phyloP scores from a whole-genome alignment of 2,888 invertebrate species.

The Monopis laevigella region DNA sequence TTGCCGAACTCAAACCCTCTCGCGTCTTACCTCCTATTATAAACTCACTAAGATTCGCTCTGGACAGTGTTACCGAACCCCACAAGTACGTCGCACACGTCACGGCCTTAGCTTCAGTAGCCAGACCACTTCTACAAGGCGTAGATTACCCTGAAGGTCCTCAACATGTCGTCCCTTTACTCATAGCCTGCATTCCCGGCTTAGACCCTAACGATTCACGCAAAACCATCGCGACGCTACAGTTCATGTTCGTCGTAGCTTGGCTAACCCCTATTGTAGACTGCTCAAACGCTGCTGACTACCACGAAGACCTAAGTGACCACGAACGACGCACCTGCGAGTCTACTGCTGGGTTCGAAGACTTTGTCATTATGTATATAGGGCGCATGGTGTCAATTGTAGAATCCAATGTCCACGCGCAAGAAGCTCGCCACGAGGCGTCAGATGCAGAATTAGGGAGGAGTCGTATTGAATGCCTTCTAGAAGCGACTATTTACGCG shows the following conservation, averaged over 20 bases:
- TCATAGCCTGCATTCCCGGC: conserved; percentile 84
- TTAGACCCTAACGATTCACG: conserved; percentile 89
- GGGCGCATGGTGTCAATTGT: conserved; percentile 79
- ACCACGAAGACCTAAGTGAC: conserved; percentile 76
- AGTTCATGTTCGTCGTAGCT: conserved; percentile 79
- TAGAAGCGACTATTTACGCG: conserved; percentile 75
- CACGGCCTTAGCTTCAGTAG: conserved; percentile 75
- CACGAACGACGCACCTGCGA: conserved; percentile 80
- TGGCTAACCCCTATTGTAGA: conserved; percentile 86
- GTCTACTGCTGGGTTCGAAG: conserved; percentile 87
- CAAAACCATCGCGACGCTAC: conserved; percentile 79
- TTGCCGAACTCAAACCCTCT: conserved; percentile 83
- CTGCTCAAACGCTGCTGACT: conserved; percentile 78
- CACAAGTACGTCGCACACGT: conserved; percentile 81
- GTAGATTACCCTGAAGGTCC: conserved; percentile 78
- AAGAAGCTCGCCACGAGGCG: conserved; percentile 74
- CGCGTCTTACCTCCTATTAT: conserved; percentile 84
- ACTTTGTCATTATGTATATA: conserved; percentile 86
- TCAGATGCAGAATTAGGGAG: conserved; percentile 66
- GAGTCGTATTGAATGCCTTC: conserved; percentile 75
- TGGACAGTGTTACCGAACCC: conserved; percentile 90
- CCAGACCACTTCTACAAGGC: conserved; percentile 70
- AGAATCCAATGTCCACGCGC: conserved; percentile 74
- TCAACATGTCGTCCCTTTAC: conserved; percentile 81
- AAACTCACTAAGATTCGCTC: conserved; percentile 80